Base-by-base conservation (phyloP, 2,797 vertebrate genomes). In the Sebastes nivosus region DNA sequence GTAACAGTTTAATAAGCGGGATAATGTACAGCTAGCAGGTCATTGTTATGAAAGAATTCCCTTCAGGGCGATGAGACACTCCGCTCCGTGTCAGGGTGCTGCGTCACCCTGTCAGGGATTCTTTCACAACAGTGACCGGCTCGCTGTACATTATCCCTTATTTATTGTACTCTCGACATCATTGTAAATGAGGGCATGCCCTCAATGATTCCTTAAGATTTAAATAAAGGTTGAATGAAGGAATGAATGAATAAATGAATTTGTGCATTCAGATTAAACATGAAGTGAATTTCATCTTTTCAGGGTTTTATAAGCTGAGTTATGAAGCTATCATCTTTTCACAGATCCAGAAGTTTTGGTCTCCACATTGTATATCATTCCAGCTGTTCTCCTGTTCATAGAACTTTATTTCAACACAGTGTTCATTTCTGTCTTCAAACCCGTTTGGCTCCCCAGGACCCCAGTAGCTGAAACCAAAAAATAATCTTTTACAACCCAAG, bases 331-430 rank as follows among this genome's bases (percentile, higher is more conserved):
- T 32, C 8, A 0, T 42, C 30, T 79, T 82, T 64, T 86, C 76
- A 69, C 84, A 82, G 36, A 82, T 72, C 72, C 72, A 86, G 64
- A 76, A 72, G 6, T 55, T 65, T 46, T 46, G 2, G 2, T 1
- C 3, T 12, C 4, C 1, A 75, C 84, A 86, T 9, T 14, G 0
- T 36, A 1, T 0, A 24, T 83, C 58, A 65, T 83, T 87, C 85
- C 78, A 83, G 13, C 4, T 52, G 36, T 75, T 59, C 3, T 7
- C 38, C 1, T 0, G 0, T 5, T 64, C 25, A 20, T 11, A 0
- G 22, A 5, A 58, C 4, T 0, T 57, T 12, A 64, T 11, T 58
- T 75, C 27, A 7, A 18, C 81, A 75, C 85, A 87, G 6, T 78
- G 5, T 65, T 83, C 78, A 4, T 1, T 3, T 11, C 8, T 42